Evolutionary conservation across 1,140 invertebrate genomes (phyloP), one percentile per base, ranked within the genome.

Genomic region (Andrena cerasifolii): DNA sequence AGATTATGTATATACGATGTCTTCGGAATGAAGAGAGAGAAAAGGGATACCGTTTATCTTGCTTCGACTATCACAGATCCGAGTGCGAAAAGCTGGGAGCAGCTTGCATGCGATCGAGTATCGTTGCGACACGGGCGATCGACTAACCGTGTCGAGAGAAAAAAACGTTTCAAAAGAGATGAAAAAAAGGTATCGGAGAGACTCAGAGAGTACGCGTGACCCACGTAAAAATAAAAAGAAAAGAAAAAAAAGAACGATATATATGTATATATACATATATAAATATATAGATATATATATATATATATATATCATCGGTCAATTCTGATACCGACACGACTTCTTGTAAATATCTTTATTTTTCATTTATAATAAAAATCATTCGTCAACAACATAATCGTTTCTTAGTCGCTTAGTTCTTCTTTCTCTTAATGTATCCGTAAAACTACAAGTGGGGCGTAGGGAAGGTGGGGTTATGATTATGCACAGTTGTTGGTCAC

Each of bases 311-410:
- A 68, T 70, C 70, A 73, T 80, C 62, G 79, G 85, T 85, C 86
- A 82, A 84, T 84, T 86, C 72, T 87, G 75, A 76, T 85, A 86
- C 72, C 83, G 83, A 40, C 36, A 40, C 36, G 36, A 84, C 86
- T 91, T 92, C 90, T 92, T 93, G 92, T 93, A 93, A 93, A 93
- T 93, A 93, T 92, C 91, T 92, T 93, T 93, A 93, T 92, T 93
- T 92, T 91, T 93, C 92, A 93, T 93, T 92, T 91, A 92, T 93
- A 93, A 93, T 93, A 93, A 93, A 93, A 92, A 93, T 93, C 91
- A 93, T 93, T 93, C 92, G 86, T 93, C 91, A 93, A 93, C 92
- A 93, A 93, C 92, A 92, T 93, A 93, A 93, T 93, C 91, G 90
- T 92, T 40, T 91, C 87, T 92, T 92, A 93, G 87, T 90, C 89